Percentiles rank a stretch among this genome's conserved stretches.
Evolutionary conservation across 2,113 vertebrate species (phyloP).

Genomic region (Naja naja): DNA sequence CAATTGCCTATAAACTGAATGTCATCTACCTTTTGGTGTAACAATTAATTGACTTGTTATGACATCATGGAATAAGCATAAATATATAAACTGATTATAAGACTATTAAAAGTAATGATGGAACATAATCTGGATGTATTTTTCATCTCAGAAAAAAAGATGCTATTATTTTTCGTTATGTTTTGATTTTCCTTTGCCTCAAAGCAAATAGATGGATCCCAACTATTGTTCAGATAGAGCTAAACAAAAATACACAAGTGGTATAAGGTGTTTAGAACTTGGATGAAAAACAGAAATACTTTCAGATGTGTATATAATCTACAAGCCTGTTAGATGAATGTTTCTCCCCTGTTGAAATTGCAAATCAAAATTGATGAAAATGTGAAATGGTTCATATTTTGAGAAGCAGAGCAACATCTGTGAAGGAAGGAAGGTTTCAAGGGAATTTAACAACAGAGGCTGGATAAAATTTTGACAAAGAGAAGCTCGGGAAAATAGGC

Average conservation of each 20-base stretch:
- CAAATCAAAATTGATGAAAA: background rate
- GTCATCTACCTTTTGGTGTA: background rate
- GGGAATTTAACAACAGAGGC: background rate
- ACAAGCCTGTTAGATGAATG: background rate
- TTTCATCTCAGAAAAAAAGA: background rate
- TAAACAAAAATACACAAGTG: background rate
- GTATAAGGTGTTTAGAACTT: background rate
- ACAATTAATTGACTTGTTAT: background rate
- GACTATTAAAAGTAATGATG: background rate
- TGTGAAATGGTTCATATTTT: background rate
- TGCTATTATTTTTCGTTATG: background rate
- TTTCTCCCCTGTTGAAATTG: background rate
- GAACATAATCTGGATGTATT: background rate
- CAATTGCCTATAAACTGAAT: background rate
- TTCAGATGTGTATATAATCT: background rate
- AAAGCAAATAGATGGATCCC: background rate
- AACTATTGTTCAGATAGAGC: background rate
- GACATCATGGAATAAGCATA: background rate
- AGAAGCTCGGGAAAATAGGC: background rate
- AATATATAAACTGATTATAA: background rate
- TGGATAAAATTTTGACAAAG: background rate
- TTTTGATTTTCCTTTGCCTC: background rate
- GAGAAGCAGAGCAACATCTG: background rate
- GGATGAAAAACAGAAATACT: background rate
- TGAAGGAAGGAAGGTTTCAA: background rate